A percentile compares a stretch with the other conserved stretches of the same genome.
Evolutionary conservation across 2,888 invertebrate genomes (phyloP).

Genomic region (Orchestes rusci): DNA sequence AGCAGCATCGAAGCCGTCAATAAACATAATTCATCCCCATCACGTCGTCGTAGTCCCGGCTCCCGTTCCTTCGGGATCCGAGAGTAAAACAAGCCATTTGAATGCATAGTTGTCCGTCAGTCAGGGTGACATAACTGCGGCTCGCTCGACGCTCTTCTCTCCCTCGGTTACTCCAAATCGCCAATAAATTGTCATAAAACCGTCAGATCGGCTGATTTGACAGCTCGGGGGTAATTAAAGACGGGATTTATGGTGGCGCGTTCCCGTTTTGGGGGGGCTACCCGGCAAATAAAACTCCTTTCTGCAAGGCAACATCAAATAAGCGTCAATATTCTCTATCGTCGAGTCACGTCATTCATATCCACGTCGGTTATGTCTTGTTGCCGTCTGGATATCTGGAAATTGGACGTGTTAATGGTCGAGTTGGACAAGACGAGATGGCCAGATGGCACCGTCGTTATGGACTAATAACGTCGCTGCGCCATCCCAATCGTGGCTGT

Average conservation of each 20-base stretch:
- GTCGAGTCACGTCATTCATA: conserved; percentile 46
- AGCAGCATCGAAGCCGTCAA: conserved; percentile 16
- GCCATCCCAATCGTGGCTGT: too few species aligned
- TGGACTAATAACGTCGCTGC: conserved; percentile 16
- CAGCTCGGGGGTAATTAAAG: conserved; percentile 42
- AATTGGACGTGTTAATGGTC: conserved; percentile 47
- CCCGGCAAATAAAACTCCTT: too few species aligned
- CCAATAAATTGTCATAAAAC: conserved; percentile 61
- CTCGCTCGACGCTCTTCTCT: conserved; percentile 41
- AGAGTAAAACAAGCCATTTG: conserved; percentile 64
- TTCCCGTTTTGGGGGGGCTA: too few species aligned
- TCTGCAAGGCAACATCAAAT: too few species aligned
- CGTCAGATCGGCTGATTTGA: conserved; percentile 68
- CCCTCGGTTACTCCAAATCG: conserved; percentile 48
- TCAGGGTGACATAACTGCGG: conserved; percentile 54
- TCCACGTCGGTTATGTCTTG: conserved; percentile 45
- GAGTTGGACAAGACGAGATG: conserved; percentile 37
- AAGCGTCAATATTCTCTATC: too few species aligned
- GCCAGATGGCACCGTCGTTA: conserved; percentile 38
- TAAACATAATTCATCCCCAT: conserved; percentile 25
- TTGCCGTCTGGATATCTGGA: conserved; percentile 40
- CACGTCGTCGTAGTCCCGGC: conserved; percentile 18
- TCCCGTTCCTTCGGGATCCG: conserved; percentile 20
- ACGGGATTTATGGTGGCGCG: conserved; percentile 8
- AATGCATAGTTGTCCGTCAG: conserved; percentile 70